Conservation (phyloP, 2,797 vertebrate genomes). For the Takifugu rubripes region DNA sequence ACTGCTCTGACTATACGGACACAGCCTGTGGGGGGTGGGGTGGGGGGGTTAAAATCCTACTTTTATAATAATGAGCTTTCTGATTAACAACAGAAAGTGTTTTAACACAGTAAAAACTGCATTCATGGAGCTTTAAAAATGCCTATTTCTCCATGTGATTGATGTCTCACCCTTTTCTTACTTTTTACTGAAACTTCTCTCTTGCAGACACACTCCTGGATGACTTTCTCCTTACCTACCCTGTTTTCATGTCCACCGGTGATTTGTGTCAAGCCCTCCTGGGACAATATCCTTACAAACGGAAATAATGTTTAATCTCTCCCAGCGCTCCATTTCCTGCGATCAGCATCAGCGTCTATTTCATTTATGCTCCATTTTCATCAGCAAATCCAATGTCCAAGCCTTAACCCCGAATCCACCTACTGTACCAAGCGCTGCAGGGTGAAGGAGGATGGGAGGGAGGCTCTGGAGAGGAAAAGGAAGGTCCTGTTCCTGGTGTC, state of each 20-base stretch:
- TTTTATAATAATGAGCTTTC: no score
- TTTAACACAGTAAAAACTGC: no score
- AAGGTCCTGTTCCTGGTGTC: constrained; percentile 93
- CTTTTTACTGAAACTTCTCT: constrained; percentile 17
- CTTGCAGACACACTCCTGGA: constrained; percentile 88
- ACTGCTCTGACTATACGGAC: neutral
- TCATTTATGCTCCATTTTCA: neutral
- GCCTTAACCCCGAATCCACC: constrained; percentile 78
- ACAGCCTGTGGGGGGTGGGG: no score
- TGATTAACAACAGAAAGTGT: no score
- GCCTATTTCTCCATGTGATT: constrained; percentile 16
- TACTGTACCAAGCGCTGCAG: constrained; percentile 89
- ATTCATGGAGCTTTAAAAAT: no score
- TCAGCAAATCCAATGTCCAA: constrained; percentile 22
- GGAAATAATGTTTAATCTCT: neutral
- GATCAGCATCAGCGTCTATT: constrained; percentile 8
- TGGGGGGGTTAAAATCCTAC: no score
- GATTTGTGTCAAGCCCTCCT: constrained; percentile 96
- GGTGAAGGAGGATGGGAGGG: constrained; percentile 84
- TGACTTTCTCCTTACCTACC: constrained; percentile 96
- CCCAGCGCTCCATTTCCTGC: neutral
- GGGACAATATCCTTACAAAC: constrained; percentile 92
- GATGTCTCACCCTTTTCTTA: neutral
- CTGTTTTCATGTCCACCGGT: constrained; percentile 93
- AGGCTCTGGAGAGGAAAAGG: constrained; percentile 86